Evolutionary conservation across 2,888 invertebrate genomes (phyloP), one percentile per base, ranked within the genome.

Genomic region (Chironomus riparius): DNA sequence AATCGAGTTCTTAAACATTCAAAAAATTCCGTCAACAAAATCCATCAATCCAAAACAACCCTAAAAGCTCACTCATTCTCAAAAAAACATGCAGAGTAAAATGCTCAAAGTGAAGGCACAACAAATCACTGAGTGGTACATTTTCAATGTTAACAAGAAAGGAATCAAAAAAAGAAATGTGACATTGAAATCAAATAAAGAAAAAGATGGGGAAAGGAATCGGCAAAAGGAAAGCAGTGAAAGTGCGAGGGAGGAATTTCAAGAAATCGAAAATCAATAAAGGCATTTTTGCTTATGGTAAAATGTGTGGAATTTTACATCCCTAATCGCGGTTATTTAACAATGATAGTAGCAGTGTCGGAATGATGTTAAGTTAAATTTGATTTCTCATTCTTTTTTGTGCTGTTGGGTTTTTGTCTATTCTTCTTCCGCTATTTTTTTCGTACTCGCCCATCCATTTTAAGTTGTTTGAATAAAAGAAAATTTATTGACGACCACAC

Each of bases 181-280:
- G 21, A 24, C 24, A 24, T 65, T 24, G 24, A 65, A 24, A 24
- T 65, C 24, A 22, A 24, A 65, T 65, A 24, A 24, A 65, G 24
- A 22, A 24, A 15, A 65, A 10, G 18, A 71, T 56, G n/a, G 21
- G 22, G 50, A 21, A 56, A 2, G 48, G 24, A 18, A 22, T 18
- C 56, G 56, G n/a, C n/a, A 71, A 18, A 56, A 48, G 47, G 56
- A 24, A 56, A 56, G 10, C 18, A 65, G 22, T 13, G 65, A 22
- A 65, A 71, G 22, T 62, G 72, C 72, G 24, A 73, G 56, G 72
- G 62, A 28, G 72, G 72, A 73, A 61, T 73, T 73, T 56, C 28
- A 22, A 73, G 5, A 62, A 73, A 73, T 73, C 24, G 72, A 73
- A 73, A 73, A 73, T 73, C 72, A 61, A 73, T 73, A 65, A 10